These are phyloP conservation scores for Heterotis niloticus DNA, from an alignment of 2,113 vertebrate species.

Conservation along the genomic window DNA sequence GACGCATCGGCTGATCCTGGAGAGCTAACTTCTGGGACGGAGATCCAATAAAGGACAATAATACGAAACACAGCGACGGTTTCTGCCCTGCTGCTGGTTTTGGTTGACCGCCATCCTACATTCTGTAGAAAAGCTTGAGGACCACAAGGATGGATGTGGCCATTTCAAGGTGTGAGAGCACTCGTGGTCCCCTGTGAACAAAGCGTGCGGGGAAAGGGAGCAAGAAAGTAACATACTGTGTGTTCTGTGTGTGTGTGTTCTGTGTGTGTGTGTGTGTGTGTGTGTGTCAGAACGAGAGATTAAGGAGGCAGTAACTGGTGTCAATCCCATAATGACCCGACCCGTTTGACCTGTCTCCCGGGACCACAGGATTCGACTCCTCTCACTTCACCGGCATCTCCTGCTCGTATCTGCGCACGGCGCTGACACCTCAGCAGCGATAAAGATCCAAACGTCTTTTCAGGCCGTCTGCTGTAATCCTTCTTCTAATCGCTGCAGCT, in stretches of 20 bases:
- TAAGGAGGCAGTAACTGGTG: neutral
- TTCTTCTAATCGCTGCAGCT: neutral
- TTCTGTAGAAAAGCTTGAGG: too few species aligned
- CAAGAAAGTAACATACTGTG: neutral
- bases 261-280: neutral
- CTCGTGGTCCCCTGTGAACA: too few species aligned
- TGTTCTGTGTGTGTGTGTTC: neutral
- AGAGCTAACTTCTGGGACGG: too few species aligned
- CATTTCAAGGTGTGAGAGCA: too few species aligned
- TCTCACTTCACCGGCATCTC: neutral
- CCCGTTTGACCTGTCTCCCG: neutral
- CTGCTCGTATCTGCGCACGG: neutral
- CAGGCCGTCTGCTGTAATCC: constrained; percentile 9
- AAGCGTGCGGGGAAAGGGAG: neutral
- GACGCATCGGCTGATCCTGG: neutral
- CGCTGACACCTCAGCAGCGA: neutral
- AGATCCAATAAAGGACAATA: too few species aligned
- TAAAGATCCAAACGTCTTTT: neutral
- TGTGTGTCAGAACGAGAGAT: too few species aligned
- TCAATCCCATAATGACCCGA: neutral
- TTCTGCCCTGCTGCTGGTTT: too few species aligned
- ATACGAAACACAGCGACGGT: too few species aligned
- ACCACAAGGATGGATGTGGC: too few species aligned
- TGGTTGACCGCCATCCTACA: too few species aligned
- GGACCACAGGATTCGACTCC: too few species aligned